Percentiles rank a stretch among this genome's conserved stretches.
phyloP scores from a whole-genome alignment of 92 coral and sea anemone genomes.

The Hydrozoanthus gracilis region DNA sequence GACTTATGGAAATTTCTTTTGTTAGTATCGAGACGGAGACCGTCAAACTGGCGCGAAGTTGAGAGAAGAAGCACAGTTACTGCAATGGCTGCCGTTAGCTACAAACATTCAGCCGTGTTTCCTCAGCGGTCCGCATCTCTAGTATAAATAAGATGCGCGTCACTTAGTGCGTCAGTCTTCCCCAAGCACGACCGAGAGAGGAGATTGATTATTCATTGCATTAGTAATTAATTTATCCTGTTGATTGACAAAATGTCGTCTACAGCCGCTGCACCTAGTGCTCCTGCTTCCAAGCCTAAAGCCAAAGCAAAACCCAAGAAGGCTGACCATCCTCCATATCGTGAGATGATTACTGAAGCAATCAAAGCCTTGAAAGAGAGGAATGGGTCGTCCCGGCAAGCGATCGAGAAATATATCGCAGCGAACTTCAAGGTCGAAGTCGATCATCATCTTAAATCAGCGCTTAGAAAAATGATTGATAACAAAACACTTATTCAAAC shows the following conservation, averaged over 20 bases:
- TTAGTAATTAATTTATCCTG: slow-evolving; percentile 68
- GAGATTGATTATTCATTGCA: slow-evolving; percentile 70
- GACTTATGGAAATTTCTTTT: slow-evolving; percentile 30
- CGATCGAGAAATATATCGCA: slow-evolving; percentile 75
- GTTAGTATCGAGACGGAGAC: slow-evolving; percentile 37
- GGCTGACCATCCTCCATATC: slow-evolving; percentile 95
- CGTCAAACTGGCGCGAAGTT: slow-evolving; percentile 52
- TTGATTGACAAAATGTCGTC: slow-evolving; percentile 85
- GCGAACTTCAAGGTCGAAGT: slow-evolving; percentile 82
- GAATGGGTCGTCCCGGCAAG: slow-evolving; percentile 91
- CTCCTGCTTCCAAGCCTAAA: slow-evolving; percentile 42
- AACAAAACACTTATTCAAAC: slow-evolving; percentile 61
- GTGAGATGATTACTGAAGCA: slow-evolving; percentile 78
- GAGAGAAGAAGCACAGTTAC: slow-evolving; percentile 96
- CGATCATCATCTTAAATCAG: slow-evolving; percentile 65
- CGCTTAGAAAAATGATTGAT: slow-evolving; percentile 67
- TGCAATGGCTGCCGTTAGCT: slow-evolving; percentile 86
- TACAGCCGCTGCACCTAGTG: slow-evolving; percentile 47
- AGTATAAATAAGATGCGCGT: slow-evolving; percentile 97
- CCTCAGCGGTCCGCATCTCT: slow-evolving; percentile 97
- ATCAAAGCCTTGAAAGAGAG: slow-evolving; percentile 84
- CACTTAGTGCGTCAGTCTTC: slow-evolving; percentile 92
- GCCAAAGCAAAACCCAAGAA: slow-evolving; percentile 69
- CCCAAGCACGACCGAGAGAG: slow-evolving; percentile 94
- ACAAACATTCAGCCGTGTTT: slow-evolving; percentile 80